These are phyloP conservation scores for Hormaphis cornu DNA, from an alignment of 1,140 invertebrate genomes.

Conservation along the genomic window DNA sequence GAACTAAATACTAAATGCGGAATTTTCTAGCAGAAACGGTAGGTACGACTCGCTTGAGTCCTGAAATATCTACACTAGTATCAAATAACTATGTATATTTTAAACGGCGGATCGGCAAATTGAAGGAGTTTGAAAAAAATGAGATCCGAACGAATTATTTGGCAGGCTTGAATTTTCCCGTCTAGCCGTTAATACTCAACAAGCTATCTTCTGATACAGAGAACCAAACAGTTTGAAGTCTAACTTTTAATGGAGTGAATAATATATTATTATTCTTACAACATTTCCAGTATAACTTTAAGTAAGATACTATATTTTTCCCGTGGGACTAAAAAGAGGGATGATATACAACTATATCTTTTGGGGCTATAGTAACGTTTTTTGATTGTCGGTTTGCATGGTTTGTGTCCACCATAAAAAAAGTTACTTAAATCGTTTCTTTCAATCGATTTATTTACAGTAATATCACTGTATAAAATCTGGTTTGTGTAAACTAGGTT, in stretches of 20 bases:
- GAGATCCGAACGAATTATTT: too few species aligned
- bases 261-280: background rate
- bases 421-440: background rate
- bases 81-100: too few species aligned
- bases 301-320: conserved; percentile 19
- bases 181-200: too few species aligned
- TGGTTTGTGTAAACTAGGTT: too few species aligned
- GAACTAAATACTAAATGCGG: too few species aligned
- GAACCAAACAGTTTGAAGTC: background rate
- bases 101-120: too few species aligned
- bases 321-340: background rate
- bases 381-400: conserved; percentile 8
- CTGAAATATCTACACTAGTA: too few species aligned
- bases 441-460: background rate
- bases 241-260: background rate
- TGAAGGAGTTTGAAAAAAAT: too few species aligned
- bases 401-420: background rate
- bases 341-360: conserved; percentile 1
- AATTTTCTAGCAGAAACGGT: too few species aligned
- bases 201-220: background rate
- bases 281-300: background rate
- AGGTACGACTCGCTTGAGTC: too few species aligned
- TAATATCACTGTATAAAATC: too few species aligned
- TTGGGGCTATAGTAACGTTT: background rate
- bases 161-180: too few species aligned